Base-by-base conservation (phyloP, 2,797 vertebrate genomes). In the Manis crassicaudata region DNA sequence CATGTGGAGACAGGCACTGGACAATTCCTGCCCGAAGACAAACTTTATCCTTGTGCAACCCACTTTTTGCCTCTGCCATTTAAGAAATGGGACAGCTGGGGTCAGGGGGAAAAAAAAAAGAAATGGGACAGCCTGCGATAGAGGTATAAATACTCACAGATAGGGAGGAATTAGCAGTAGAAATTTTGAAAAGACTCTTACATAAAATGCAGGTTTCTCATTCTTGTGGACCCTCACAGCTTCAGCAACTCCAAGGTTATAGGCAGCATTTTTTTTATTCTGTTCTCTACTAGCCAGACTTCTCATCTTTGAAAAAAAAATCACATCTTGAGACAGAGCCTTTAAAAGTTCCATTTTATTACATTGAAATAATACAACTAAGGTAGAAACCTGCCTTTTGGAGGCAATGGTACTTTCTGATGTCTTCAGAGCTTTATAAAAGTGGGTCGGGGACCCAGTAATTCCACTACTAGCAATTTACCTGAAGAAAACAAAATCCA, bases 181-280 rank as follows among this genome's bases (percentile, higher is more conserved):
- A 90, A 94, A 56, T 29, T 86, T 77, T 79, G 37, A 35, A 90
- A 35, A 70, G 17, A 81, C 63, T 97, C 98, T 99, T 97, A 99
- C 99, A 75, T 98, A 98, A 87, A 97, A 97, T 29, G 98, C 97
- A 12, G 89, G 96, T 90, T 97, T 97, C 79, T 88, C 76, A 2
- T 95, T 98, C 97, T 98, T 98, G 52, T 98, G 97, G 82, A 90
- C 98, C 96, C 98, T 98, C 18, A 97, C 90, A 63, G 98, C 97
- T 92, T 98, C 98, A 8, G 98, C 98, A 20, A 98, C 96, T 27
- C 98, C 98, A 62, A 98, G 96, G 52, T 99, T 99, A 95, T 99
- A 99, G 27, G 96, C 96, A 56, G 99, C 98, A 7, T 98, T 96
- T 94, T 98, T 98, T 97, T 99, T 98, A 56, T 96, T 98, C 77